Evolutionary conservation across 2,113 vertebrate species (phyloP), one percentile per base, ranked within the genome.

Genomic region (Rhinolophus sinicus): DNA sequence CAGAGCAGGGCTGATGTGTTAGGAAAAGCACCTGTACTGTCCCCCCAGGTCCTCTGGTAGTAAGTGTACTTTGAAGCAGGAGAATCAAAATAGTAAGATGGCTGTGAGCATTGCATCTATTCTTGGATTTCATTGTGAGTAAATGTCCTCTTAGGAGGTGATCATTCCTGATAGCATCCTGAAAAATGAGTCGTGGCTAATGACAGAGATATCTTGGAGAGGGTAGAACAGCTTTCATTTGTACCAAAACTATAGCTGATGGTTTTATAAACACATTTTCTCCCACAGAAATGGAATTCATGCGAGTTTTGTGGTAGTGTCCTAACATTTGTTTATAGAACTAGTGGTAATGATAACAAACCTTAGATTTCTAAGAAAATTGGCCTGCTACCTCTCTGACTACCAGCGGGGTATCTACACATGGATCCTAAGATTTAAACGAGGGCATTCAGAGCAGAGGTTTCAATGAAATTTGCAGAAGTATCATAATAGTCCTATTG

Each of bases 291-390:
- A 54, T 73, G 16, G 50, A 77, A 82, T 90, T 73, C 33, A 21
- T 26, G 11, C 83, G 69, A 73, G 38, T 64, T 70, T 40, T 47
- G 38, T 77, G 50, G 62, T 73, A 12, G 58, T 75, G 54, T 85
- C 52, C 54, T 87, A 65, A 65, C 22, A 40, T 96, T 84, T 95
- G 52, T 67, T 96, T 78, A 90, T 65, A 87, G 89, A 91, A 88
- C n/a, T 76, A 67, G 69, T 77, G 70, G 26, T 26, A 81, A n/a
- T 77, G 47, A 77, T 76, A 82, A 47, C 50, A 77, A 54, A 69
- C 0, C 0, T 69, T 75, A 60, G 38, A 73, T 87, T 88, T 93
- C 72, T 64, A 22, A 85, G 77, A 69, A 80, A 75, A 54, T 70
- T 92, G 85, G 40, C 50, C 33, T 75, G 5, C 35, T 77, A 16